Base-by-base conservation (phyloP, 1,140 invertebrate genomes). In the Cotesia chilonis region DNA sequence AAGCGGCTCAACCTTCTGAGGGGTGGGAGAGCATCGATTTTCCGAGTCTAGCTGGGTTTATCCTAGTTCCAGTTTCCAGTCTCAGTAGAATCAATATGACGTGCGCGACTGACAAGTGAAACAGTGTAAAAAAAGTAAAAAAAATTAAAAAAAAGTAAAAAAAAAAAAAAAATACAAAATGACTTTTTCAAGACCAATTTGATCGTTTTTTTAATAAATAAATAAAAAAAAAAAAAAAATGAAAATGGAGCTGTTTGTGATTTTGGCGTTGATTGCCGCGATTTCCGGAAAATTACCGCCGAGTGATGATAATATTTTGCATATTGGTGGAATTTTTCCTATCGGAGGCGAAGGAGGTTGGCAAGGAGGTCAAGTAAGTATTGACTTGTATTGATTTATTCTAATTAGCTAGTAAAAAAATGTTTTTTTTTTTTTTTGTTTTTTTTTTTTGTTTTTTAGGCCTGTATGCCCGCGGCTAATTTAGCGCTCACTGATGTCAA, bases 271-370 rank as follows among this genome's bases (percentile, higher is more conserved):
- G 47, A 75, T 77, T 65, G 61, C 74, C 60, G 76, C 70, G 71
- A 76, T 78, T 68, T 66, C 76, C 36, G 77, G 79, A 61, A 81
- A 80, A 61, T 77, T 82, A 55, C 78, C 81, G 61, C 75, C 77
- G 35, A 69, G 72, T 12, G 78, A 81, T 41, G 80, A 89, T 77
- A 92, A 94, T 87, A 91, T 94, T 73, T 88, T 99, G 72, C 96
- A 99, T 85, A 98, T 99, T 84, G 98, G 96, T 61, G 98, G 96
- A 20, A 98, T 99, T 77, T 99, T 99, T 88, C 98, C 98, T 3
- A 99, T 98, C 85, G 92, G 90, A 68, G 96, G 96, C 9, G 93
- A 96, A 82, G 97, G 96, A 67, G 96, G 97, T 68, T 98, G 98
- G 96, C 93, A 97, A 84, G 95, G 96, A 69, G 95, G 96, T 10